These are phyloP conservation scores for Vidua chalybeata DNA, from an alignment of 2,113 vertebrate species.

Conservation along the genomic window DNA sequence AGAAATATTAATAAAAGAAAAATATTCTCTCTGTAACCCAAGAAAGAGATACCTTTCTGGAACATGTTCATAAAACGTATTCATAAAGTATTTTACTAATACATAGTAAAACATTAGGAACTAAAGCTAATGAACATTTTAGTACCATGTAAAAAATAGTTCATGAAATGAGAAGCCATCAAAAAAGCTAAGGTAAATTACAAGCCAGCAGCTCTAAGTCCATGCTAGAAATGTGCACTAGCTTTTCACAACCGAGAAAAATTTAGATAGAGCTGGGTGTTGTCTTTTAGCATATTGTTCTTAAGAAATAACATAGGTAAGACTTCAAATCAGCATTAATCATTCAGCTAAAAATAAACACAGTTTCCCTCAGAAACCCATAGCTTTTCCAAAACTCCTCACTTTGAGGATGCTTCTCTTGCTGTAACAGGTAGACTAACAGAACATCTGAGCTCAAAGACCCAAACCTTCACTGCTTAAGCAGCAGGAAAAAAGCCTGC, in stretches of 20 bases:
- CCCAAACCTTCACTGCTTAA: background rate
- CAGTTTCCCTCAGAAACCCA: background rate
- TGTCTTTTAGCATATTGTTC: background rate
- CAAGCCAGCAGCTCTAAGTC: background rate
- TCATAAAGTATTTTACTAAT: background rate
- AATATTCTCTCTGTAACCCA: background rate
- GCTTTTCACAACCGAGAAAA: background rate
- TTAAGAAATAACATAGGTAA: background rate
- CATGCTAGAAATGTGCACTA: background rate
- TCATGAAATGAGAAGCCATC: background rate
- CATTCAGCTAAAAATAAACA: background rate
- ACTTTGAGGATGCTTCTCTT: background rate
- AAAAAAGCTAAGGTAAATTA: background rate
- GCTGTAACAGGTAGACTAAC: background rate
- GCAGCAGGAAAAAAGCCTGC: background rate
- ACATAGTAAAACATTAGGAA: background rate
- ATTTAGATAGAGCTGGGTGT: background rate
- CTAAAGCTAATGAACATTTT: background rate
- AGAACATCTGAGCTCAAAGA: background rate
- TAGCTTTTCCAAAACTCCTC: background rate
- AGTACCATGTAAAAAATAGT: background rate
- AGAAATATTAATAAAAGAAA: background rate
- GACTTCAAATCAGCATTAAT: background rate
- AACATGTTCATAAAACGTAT: background rate
- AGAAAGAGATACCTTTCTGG: background rate